Percentiles rank a stretch among this genome's conserved stretches.
Evolutionary conservation across 2,888 invertebrate species (phyloP).

Genomic region (Drosophila multiciliata): DNA sequence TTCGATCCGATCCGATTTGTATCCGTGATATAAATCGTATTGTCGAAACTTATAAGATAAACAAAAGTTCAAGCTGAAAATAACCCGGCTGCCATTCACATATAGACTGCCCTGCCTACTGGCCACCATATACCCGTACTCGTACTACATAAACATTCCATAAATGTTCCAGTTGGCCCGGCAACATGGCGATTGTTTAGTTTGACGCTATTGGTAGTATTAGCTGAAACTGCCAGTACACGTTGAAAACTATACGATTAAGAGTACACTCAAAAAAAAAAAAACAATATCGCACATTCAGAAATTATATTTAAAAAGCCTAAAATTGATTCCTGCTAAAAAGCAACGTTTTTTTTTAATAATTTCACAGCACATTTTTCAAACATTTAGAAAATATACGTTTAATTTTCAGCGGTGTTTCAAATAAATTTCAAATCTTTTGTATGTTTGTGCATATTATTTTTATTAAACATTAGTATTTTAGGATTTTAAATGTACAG

Average conservation of each 20-base stretch:
- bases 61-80: constrained; percentile 58
- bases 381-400: neutral
- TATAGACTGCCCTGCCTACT: constrained; percentile 6
- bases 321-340: neutral
- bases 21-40: constrained; percentile 68
- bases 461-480: neutral
- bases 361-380: neutral
- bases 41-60: constrained; percentile 71
- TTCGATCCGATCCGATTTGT: constrained; percentile 29
- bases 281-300: neutral
- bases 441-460: neutral
- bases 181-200: constrained; percentile 43
- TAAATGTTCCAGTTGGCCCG: constrained; percentile 43
- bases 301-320: neutral
- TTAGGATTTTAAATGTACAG: neutral
- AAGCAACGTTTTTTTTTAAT: neutral
- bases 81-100: constrained; percentile 34
- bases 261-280: neutral
- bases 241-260: constrained; percentile 16
- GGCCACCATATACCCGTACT: constrained; percentile 1
- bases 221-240: constrained; percentile 39
- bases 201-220: constrained; percentile 21
- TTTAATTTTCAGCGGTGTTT: neutral
- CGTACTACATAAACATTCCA: constrained; percentile 55
- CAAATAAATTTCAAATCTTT: neutral